These are phyloP conservation scores for Myiopsitta monachus DNA, from an alignment of 2,113 vertebrate species.

Conservation along the genomic window DNA sequence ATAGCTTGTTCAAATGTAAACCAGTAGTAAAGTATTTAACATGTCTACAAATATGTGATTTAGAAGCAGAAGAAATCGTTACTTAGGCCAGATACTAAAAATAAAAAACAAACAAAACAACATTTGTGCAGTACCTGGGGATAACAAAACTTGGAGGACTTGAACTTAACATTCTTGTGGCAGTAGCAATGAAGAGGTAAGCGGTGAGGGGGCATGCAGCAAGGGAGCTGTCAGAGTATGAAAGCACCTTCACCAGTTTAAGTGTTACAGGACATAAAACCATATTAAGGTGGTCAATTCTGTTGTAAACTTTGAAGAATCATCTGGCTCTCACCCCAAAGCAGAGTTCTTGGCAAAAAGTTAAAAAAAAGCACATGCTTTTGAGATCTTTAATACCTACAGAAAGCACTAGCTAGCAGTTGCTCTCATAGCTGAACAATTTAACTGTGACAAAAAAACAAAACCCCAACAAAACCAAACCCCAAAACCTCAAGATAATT, in stretches of 20 bases:
- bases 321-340: not conserved
- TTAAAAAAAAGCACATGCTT: not conserved
- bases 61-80: not conserved
- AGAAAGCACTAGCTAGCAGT: not conserved
- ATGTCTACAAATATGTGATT: not conserved
- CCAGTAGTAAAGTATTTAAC: not conserved
- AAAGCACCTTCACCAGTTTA: not conserved
- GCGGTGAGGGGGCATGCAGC: not conserved
- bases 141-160: not conserved
- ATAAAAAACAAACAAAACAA: not conserved
- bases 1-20: not conserved
- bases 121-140: not conserved
- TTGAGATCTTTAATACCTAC: not conserved
- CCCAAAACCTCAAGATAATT: not conserved
- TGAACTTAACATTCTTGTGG: not conserved
- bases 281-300: not conserved
- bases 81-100: not conserved
- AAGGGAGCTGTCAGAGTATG: not conserved
- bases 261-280: not conserved
- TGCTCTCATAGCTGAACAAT: not conserved
- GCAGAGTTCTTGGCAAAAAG: not conserved
- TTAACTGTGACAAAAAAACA: not conserved
- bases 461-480: not conserved
- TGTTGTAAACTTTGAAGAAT: not conserved
- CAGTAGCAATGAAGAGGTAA: not conserved